Conservation (phyloP, 2,888 invertebrate genomes). For the Limenitis arthemis region DNA sequence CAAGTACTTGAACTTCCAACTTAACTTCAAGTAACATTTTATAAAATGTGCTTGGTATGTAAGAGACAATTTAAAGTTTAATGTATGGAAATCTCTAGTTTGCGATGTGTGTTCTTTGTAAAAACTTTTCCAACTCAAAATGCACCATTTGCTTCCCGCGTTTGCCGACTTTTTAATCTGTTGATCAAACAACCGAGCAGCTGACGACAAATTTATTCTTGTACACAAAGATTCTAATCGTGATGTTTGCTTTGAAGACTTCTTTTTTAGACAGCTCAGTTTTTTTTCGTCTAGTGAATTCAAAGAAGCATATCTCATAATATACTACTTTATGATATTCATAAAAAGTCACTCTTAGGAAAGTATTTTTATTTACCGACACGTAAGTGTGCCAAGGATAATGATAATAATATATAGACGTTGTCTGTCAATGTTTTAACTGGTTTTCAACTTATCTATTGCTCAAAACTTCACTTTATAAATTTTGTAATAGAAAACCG, state of each 20-base stretch:
- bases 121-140: constrained; percentile 40
- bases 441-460: too few relatives aligned
- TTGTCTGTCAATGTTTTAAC: too few relatives aligned
- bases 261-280: constrained; percentile 28
- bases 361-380: neutral
- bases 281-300: constrained; percentile 7
- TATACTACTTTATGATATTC: constrained; percentile 3
- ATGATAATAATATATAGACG: too few relatives aligned
- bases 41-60: constrained; percentile 7
- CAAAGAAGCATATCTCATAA: constrained; percentile 3
- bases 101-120: constrained; percentile 23
- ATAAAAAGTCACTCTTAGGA: too few relatives aligned
- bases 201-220: constrained; percentile 63
- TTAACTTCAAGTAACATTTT: constrained; percentile 8
- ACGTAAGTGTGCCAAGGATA: too few relatives aligned
- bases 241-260: constrained; percentile 34
- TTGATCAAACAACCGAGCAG: constrained; percentile 56
- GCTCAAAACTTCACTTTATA: too few relatives aligned
- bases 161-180: constrained; percentile 56
- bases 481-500: too few relatives aligned
- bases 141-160: constrained; percentile 46
- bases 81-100: constrained; percentile 19
- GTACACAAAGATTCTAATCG: constrained; percentile 57
- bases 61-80: constrained; percentile 17
- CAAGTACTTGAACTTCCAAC: constrained; percentile 2